These are phyloP conservation scores for Eupsilia transversa DNA, from an alignment of 2,888 invertebrate species.

Conservation along the genomic window DNA sequence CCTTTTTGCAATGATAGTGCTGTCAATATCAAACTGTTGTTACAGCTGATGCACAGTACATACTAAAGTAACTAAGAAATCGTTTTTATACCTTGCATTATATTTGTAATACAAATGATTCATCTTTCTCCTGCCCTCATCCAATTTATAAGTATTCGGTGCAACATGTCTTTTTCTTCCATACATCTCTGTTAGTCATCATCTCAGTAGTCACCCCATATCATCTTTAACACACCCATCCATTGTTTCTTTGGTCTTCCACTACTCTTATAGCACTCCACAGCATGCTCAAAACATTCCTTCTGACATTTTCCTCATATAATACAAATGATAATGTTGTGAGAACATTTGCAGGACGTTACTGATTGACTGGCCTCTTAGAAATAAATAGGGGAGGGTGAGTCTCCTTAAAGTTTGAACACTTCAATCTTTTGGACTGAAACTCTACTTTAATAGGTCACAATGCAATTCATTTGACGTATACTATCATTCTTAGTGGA, in stretches of 20 bases:
- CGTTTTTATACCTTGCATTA: not conserved
- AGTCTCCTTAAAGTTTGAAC: not conserved
- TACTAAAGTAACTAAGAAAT: not conserved
- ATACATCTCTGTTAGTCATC: not conserved
- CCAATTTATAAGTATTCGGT: accelerated
- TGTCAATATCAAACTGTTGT: not conserved
- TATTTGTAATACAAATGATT: not conserved
- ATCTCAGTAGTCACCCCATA: not conserved
- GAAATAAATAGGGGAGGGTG: not conserved
- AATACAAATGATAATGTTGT: not conserved
- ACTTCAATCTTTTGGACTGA: not conserved
- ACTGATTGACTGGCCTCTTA: not conserved
- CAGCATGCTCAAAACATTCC: not conserved
- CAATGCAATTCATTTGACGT: slow-evolving; percentile 4
- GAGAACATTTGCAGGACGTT: not conserved
- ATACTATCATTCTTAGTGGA: not conserved
- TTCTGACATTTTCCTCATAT: not conserved
- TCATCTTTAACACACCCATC: not conserved
- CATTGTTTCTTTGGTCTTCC: not conserved
- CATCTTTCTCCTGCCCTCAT: no score
- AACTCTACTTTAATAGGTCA: not conserved
- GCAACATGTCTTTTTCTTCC: not conserved
- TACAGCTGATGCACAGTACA: not conserved
- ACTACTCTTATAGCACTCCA: no score
- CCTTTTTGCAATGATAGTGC: no score